Percentiles rank a stretch among this genome's conserved stretches.
Conservation (phyloP, 2,888 invertebrate species). For the Lasius fuliginosus region DNA sequence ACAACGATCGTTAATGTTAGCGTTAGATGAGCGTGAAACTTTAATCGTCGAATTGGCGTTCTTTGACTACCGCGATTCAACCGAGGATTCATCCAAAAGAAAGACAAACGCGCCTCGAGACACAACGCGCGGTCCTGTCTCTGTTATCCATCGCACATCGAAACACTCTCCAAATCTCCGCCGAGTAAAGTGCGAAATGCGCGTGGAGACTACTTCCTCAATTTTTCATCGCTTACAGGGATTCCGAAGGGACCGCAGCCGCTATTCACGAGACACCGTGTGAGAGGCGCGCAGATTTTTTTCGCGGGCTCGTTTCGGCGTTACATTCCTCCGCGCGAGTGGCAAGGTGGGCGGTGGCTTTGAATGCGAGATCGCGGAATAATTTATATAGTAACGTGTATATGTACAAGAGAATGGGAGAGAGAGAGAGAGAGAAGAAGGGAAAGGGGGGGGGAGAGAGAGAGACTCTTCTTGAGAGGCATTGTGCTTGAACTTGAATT, state of each 20-base stretch:
- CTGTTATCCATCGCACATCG: not conserved
- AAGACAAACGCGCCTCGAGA: conserved; percentile 1
- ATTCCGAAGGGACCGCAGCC: conserved; percentile 48
- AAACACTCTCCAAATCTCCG: conserved; percentile 28
- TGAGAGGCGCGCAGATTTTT: conserved; percentile 76
- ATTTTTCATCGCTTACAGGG: conserved; percentile 64
- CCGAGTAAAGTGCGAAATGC: conserved; percentile 58
- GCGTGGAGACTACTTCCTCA: conserved; percentile 53
- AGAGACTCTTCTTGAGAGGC: conserved; percentile 73
- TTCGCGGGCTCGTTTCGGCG: conserved; percentile 73
- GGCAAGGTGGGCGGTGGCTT: conserved; percentile 58
- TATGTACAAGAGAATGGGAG: conserved; percentile 21
- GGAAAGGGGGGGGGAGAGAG: conserved; percentile 40
- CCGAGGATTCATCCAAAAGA: conserved; percentile 1
- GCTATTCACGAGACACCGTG: conserved; percentile 67
- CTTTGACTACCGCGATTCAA: not conserved
- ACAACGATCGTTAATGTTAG: not conserved
- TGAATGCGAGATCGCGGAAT: conserved; percentile 76
- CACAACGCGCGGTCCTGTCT: not conserved
- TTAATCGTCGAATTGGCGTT: not conserved
- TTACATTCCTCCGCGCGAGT: conserved; percentile 66
- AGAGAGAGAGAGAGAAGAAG: conserved; percentile 11
- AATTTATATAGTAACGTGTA: conserved; percentile 77
- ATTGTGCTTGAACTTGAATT: conserved; percentile 80
- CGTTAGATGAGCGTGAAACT: not conserved